A percentile compares a stretch with the other conserved stretches of the same genome.
These are phyloP conservation scores for Ephialtes manifestator DNA, from an alignment of 2,888 invertebrate species.

Conservation along the genomic window DNA sequence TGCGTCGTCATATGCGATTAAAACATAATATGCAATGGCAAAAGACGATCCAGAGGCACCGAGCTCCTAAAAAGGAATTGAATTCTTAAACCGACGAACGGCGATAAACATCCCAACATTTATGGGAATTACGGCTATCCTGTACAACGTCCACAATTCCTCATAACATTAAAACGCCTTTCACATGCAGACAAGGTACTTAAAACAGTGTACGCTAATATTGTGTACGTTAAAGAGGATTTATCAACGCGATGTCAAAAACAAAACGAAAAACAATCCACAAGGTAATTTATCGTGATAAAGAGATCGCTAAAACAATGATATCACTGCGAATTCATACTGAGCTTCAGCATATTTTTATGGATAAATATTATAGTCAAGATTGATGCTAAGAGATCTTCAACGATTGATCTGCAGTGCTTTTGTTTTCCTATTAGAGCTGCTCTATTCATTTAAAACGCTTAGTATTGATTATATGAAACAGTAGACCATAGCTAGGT, in stretches of 20 bases:
- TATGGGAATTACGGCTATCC: conserved; percentile 35
- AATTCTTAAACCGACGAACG: conserved; percentile 77
- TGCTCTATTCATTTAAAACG: conserved; percentile 30
- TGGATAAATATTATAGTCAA: conserved; percentile 35
- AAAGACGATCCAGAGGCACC: conserved; percentile 85
- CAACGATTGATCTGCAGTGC: conserved; percentile 23
- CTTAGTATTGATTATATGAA: conserved; percentile 14
- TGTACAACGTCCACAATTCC: conserved; percentile 60
- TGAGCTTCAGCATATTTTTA: conserved; percentile 69
- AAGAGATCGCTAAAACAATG: conserved; percentile 28
- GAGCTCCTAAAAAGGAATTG: conserved; percentile 80
- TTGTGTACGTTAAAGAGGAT: conserved; percentile 44
- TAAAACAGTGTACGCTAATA: conserved; percentile 38
- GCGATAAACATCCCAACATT: conserved; percentile 5
- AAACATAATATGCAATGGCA: conserved; percentile 86
- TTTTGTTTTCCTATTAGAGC: conserved; percentile 5
- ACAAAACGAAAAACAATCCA: not conserved
- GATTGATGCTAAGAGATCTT: conserved; percentile 26
- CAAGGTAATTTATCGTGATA: conserved; percentile 27
- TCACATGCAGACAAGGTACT: conserved; percentile 53
- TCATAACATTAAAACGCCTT: conserved; percentile 57
- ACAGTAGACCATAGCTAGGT: conserved; percentile 40
- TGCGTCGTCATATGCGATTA: conserved; percentile 85
- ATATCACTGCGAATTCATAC: conserved; percentile 52
- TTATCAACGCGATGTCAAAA: conserved; percentile 20